A percentile compares a stretch with the other conserved stretches of the same genome.
phyloP scores from a whole-genome alignment of 2,113 vertebrate genomes.

The Phylloscopus whistleri region DNA sequence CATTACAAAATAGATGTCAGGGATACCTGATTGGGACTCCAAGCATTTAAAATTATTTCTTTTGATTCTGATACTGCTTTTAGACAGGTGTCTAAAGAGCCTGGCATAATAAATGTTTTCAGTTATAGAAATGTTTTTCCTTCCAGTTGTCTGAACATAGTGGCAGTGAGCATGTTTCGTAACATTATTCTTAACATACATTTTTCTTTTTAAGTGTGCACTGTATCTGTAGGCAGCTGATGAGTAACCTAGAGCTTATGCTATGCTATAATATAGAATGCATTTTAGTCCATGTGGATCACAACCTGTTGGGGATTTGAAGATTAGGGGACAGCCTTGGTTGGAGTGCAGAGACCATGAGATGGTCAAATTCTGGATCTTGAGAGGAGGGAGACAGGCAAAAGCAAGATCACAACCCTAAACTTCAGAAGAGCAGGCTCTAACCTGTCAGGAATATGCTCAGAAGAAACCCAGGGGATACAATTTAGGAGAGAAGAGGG shows the following conservation, averaged over 20 bases:
- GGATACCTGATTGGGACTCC: neutral
- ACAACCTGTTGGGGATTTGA: neutral
- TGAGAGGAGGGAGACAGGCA: neutral
- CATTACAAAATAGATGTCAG: neutral
- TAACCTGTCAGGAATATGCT: neutral
- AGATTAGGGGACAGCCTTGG: neutral
- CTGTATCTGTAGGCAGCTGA: neutral
- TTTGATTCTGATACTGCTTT: neutral
- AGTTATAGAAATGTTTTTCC: neutral
- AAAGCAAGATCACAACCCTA: neutral
- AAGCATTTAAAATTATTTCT: neutral
- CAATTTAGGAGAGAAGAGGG: neutral
- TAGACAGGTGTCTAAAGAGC: neutral
- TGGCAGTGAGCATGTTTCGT: neutral
- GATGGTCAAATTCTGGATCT: neutral
- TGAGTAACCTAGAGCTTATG: neutral
- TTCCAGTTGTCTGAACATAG: neutral
- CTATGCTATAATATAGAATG: neutral
- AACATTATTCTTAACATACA: neutral
- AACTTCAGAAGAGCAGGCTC: neutral
- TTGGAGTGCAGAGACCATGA: neutral
- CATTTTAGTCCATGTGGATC: neutral
- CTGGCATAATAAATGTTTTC: neutral
- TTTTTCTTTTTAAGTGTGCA: neutral
- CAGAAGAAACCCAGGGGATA: neutral